Evolutionary conservation across 2,113 vertebrate genomes (phyloP), one percentile per base, ranked within the genome.

Genomic region (Amphiprion percula): DNA sequence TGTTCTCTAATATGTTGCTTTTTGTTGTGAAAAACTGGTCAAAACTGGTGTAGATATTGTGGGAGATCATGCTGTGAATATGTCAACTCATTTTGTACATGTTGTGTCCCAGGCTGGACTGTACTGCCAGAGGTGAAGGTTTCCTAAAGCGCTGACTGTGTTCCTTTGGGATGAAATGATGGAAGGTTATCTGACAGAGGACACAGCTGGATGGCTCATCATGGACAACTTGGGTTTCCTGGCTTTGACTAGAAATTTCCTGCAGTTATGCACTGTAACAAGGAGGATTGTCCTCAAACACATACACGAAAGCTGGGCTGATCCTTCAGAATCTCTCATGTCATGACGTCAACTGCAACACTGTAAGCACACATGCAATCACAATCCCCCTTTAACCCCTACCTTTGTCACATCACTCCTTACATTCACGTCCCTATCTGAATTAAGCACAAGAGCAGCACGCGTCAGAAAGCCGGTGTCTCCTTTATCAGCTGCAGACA

Each of bases 401-500:
- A 12, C 39, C 33, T 70, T 56, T 60, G 54, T 46, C 26, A 44
- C 46, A 24, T 58, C 44, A 49, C 15, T 52, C 61, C 50, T 79
- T 61, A 54, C 47, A 74, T 66, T 83, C 50, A 67, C 68, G 55
- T 67, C 75, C 62, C 64, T 66, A 89, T 88, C 87, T 80, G 61
- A 37, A 74, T 58, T 17, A 60, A 37, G 78, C 68, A 60, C 63
- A 33, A 58, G 69, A 41, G 49, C 44, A 61, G 55, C 64, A 17
- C 26, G 7, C 37, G 72, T 59, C 37, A 70, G 64, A 77, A 79
- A 81, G 72, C 74, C 24, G 16, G 8, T 71, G 74, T 90, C 65
- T 80, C 63, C 63, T 78, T 91, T 93, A 91, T 93, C 91, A 41
- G 70, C 74, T 85, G 80, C 87, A 94, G 88, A 87, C 79, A 74